A percentile compares a stretch with the other conserved stretches of the same genome.
These are phyloP conservation scores for Desmodus rotundus DNA, from an alignment of 2,113 vertebrate genomes.

Conservation along the genomic window DNA sequence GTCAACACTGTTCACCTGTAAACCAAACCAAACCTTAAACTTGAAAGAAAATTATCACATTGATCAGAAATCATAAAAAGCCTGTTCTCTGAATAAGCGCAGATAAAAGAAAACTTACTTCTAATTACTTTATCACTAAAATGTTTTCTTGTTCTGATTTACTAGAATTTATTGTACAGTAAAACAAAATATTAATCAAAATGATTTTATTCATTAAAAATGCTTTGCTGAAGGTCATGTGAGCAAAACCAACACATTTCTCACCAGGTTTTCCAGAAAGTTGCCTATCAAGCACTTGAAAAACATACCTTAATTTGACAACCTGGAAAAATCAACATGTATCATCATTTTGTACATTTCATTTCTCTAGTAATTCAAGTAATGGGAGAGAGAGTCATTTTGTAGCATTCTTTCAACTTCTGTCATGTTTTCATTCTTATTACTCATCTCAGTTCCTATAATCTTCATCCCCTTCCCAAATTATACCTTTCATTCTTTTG, in stretches of 20 bases:
- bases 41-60: slow-evolving; percentile 31
- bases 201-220: slow-evolving; percentile 27
- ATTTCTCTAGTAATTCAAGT: not conserved
- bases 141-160: slow-evolving; percentile 13
- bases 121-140: not conserved
- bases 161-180: not conserved
- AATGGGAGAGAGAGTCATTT: not conserved
- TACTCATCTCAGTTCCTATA: slow-evolving; percentile 2
- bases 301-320: slow-evolving; percentile 19
- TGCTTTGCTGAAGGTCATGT: slow-evolving; percentile 10
- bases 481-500: not conserved
- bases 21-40: slow-evolving; percentile 42
- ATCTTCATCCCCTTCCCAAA: not conserved
- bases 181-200: slow-evolving; percentile 5
- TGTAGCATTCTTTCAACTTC: not conserved
- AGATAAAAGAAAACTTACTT: not conserved
- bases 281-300: not conserved
- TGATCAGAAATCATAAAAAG: slow-evolving; percentile 38
- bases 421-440: not conserved
- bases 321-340: not conserved
- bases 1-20: slow-evolving; percentile 95
- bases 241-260: slow-evolving; percentile 1
- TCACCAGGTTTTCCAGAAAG: not conserved
- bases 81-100: not conserved
- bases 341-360: not conserved